Base-by-base conservation (phyloP, 1,140 invertebrate species). In the Nasonia longicornis region DNA sequence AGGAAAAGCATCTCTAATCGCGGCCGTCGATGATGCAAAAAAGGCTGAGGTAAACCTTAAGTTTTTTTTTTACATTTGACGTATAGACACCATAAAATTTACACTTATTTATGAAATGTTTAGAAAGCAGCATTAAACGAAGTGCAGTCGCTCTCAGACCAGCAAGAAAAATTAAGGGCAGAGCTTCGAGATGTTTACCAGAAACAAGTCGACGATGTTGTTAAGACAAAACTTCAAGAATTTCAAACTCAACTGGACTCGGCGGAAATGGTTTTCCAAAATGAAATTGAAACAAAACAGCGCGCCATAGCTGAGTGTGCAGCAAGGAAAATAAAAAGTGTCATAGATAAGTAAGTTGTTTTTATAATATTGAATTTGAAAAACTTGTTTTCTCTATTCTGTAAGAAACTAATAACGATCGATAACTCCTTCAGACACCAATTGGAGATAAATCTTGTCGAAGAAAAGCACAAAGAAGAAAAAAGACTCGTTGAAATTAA, bases 401-500 rank as follows among this genome's bases (percentile, higher is more conserved):
- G 6, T 20, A 58, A 58, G 20, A 58, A 76, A 76, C 11, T 38
- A 64, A 74, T 52, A 22, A 29, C 35, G 20, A 73, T 38, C 6
- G 6, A 58, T 45, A 63, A 82, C 66, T 83, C 83, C 92, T 91
- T 76, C 86, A 95, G 94, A 85, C 94, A 96, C 86, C 93, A 93
- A 84, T 88, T 95, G 67, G 95, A 96, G 88, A 90, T 95, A 42
- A 93, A 93, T 86, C 91, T 95, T 66, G 80, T 96, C n/a, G 95
- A 96, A 89, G 94, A 95, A 85, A 95, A 95, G 85, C 94, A 96
- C 80, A 93, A 91, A 86, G 95, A 95, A 87, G 95, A 96, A 85
- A 93, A 95, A 38, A 93, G 94, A 79, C 85, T 95, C 2, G 94
- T 92, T 84, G 91, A 94, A 48, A 85, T 95, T 72, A 94, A 95